Percentiles rank a stretch among this genome's conserved stretches.
Conservation (phyloP, 2,113 vertebrate genomes). For the Ahaetulla prasina region DNA sequence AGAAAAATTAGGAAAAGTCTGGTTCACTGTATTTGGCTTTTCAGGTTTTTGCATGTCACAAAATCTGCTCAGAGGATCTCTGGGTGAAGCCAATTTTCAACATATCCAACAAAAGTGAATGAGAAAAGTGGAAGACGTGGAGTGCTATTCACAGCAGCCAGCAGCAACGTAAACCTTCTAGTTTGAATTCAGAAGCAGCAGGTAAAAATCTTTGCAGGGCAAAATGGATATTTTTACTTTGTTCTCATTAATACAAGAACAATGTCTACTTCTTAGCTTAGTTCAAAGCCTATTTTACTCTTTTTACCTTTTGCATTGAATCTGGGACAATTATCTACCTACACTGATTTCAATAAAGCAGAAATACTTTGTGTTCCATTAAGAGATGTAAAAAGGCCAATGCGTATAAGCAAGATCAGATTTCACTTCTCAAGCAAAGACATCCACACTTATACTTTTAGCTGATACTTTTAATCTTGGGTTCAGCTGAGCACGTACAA, state of each 20-base stretch:
- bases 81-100: neutral
- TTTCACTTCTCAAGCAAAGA: constrained; percentile 53
- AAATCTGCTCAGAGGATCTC: neutral
- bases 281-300: neutral
- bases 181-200: constrained; percentile 49
- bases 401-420: constrained; percentile 33
- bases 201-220: constrained; percentile 37
- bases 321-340: constrained; percentile 45
- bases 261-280: constrained; percentile 15
- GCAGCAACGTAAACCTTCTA: constrained; percentile 37
- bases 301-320: constrained; percentile 12
- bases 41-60: neutral
- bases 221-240: constrained; percentile 42
- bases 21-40: neutral
- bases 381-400: constrained; percentile 35
- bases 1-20: neutral
- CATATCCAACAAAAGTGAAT: neutral
- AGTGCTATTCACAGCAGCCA: neutral
- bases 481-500: constrained; percentile 30
- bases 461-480: constrained; percentile 51
- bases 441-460: constrained; percentile 45
- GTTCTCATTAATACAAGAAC: constrained; percentile 24
- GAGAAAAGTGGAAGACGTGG: neutral
- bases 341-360: constrained; percentile 51
- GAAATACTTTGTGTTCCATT: neutral